These are phyloP conservation scores for Andrena haemorrhoa DNA, from an alignment of 2,888 invertebrate species.

Conservation along the genomic window DNA sequence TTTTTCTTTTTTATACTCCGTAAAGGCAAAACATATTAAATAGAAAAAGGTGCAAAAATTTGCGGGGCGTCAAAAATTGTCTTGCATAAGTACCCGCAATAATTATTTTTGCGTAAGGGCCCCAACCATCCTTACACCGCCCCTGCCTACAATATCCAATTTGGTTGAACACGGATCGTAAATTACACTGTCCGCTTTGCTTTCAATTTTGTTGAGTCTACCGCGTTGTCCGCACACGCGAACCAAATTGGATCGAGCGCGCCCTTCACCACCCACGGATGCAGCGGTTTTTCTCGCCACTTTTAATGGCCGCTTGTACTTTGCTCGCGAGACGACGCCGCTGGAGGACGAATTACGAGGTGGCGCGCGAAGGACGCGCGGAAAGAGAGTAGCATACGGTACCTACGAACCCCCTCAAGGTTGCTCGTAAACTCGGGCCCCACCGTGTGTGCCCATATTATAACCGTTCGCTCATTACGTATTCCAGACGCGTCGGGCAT, in stretches of 20 bases:
- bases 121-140: no score
- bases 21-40: no score
- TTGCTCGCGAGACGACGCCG: constrained; percentile 15
- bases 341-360: constrained; percentile 55
- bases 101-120: no score
- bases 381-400: constrained; percentile 65
- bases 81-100: no score
- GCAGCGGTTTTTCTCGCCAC: constrained; percentile 8
- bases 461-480: constrained; percentile 52
- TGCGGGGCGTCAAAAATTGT: no score
- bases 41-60: no score
- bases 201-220: no score
- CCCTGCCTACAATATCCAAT: no score
- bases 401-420: constrained; percentile 69
- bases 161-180: no score
- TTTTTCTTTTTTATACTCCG: no score
- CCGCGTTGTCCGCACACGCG: neutral
- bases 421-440: constrained; percentile 71
- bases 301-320: neutral
- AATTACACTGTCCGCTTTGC: no score
- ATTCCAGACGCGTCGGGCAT: constrained; percentile 40
- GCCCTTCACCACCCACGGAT: constrained; percentile 1
- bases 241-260: neutral
- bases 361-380: constrained; percentile 59
- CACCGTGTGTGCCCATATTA: constrained; percentile 49